Conservation (phyloP, 2,113 vertebrate species). For the Hippocampus abdominalis region DNA sequence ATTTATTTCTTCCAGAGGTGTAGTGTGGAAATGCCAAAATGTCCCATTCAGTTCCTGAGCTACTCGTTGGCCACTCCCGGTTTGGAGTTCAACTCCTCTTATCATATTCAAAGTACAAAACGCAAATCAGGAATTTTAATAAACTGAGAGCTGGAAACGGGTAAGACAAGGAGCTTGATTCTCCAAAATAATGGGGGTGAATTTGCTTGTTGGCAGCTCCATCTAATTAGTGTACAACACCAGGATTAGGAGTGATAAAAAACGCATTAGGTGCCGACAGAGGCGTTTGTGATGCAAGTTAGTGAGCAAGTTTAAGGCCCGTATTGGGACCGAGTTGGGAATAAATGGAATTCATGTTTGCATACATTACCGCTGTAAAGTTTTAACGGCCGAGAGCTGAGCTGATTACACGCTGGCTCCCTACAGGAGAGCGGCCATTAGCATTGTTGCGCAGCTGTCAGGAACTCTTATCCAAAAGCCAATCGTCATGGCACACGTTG, state of each 20-base stretch:
- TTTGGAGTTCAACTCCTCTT: conserved; percentile 28
- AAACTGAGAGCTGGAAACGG: conserved; percentile 45
- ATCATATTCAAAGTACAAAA: not conserved
- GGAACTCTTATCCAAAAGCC: conserved; percentile 57
- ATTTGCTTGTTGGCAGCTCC: conserved; percentile 63
- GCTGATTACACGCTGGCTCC: conserved; percentile 63
- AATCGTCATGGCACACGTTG: conserved; percentile 35
- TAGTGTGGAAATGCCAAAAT: not conserved
- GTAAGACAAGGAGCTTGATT: conserved; percentile 48
- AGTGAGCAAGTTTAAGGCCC: conserved; percentile 71
- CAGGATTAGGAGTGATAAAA: conserved; percentile 74
- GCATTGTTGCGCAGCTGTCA: conserved; percentile 63
- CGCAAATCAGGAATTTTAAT: not conserved
- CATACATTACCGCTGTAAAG: conserved; percentile 70
- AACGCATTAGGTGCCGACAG: conserved; percentile 66
- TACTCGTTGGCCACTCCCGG: not conserved
- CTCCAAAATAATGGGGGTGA: conserved; percentile 64
- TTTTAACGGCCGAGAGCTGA: conserved; percentile 60
- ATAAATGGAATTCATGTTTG: conserved; percentile 72
- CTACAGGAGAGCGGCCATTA: conserved; percentile 59
- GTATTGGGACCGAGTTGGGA: conserved; percentile 64
- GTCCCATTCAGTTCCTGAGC: not conserved
- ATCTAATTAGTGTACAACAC: conserved; percentile 70
- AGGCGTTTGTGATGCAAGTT: conserved; percentile 71
- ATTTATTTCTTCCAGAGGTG: not conserved